Percentiles rank a stretch among this genome's conserved stretches.
Conservation (phyloP, 2,888 invertebrate genomes). For the Nudaria mundana region DNA sequence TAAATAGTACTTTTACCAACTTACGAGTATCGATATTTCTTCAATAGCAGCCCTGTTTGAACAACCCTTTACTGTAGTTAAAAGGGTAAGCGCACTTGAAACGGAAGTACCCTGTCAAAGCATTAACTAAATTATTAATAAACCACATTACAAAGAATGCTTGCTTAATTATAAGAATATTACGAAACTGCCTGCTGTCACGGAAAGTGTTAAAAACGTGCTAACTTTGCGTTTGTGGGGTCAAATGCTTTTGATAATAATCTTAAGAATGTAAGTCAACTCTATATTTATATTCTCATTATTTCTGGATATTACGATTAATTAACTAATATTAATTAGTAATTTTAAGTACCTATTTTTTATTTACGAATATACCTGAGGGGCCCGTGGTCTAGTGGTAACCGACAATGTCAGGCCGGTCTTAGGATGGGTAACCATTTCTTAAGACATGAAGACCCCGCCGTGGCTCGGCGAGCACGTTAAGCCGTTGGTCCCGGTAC, state of each 20-base stretch:
- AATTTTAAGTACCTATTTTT: no score
- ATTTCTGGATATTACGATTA: no score
- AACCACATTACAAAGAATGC: slow-evolving; percentile 57
- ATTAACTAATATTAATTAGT: no score
- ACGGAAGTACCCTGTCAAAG: slow-evolving; percentile 59
- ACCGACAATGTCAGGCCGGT: no score
- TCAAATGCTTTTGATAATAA: slow-evolving; percentile 20
- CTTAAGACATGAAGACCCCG: no score
- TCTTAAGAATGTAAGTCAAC: slow-evolving; percentile 20
- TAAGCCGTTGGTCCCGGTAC: no score
- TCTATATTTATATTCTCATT: no score
- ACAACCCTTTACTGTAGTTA: slow-evolving; percentile 48
- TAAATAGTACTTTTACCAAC: no score
- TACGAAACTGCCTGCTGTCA: slow-evolving; percentile 59
- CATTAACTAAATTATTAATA: slow-evolving; percentile 59
- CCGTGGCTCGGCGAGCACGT: no score
- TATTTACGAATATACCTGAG: no score
- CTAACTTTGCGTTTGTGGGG: slow-evolving; percentile 33
- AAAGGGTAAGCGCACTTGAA: slow-evolving; percentile 47
- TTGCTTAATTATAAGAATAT: slow-evolving; percentile 66
- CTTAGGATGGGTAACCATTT: no score
- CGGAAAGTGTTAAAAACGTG: slow-evolving; percentile 48
- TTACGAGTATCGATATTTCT: slow-evolving; percentile 8
- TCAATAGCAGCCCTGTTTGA: slow-evolving; percentile 20
- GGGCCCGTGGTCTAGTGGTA: no score